phyloP scores from a whole-genome alignment of 2,113 vertebrate species.

The Recurvirostra avosetta region DNA sequence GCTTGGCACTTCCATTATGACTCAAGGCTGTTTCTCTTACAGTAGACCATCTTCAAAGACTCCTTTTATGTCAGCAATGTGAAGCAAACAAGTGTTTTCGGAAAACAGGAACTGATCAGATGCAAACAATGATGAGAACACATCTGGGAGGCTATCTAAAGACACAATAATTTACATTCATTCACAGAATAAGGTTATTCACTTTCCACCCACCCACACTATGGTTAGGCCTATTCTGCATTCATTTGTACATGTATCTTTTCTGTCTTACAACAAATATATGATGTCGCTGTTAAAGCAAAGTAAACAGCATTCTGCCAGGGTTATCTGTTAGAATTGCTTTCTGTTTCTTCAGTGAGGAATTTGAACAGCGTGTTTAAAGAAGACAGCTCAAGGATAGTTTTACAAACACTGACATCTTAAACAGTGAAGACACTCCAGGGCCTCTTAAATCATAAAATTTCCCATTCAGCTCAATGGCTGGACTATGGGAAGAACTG shows the following conservation, averaged over 20 bases:
- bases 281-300: neutral
- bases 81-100: neutral
- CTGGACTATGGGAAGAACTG: neutral
- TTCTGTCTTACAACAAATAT: neutral
- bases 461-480: neutral
- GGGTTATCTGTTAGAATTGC: neutral
- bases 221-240: neutral
- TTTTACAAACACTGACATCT: slow-evolving; percentile 3
- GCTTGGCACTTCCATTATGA: neutral
- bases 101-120: slow-evolving; percentile 35
- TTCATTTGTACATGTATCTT: neutral
- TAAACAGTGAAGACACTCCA: neutral
- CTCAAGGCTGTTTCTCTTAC: neutral
- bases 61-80: neutral
- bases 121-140: neutral
- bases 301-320: slow-evolving; percentile 17
- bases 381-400: neutral
- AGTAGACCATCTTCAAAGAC: slow-evolving; percentile 7
- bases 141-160: neutral
- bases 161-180: neutral
- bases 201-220: neutral
- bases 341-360: neutral
- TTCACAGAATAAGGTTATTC: neutral
- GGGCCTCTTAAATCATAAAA: neutral
- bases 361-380: slow-evolving; percentile 11